phyloP scores from a whole-genome alignment of 2,888 invertebrate species.

The Selenia dentaria region DNA sequence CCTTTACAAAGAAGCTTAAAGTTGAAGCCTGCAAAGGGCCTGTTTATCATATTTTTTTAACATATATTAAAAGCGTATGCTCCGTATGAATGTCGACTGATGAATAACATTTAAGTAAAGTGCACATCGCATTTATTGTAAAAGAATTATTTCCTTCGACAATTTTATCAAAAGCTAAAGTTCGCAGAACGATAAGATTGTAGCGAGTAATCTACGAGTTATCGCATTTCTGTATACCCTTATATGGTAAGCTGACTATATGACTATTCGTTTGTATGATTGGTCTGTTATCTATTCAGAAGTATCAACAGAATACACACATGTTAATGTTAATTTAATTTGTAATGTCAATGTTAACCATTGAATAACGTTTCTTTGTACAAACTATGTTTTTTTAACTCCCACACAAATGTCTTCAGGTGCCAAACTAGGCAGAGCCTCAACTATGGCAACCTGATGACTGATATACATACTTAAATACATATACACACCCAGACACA shows the following conservation, averaged over 20 bases:
- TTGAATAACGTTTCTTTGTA: too few species aligned
- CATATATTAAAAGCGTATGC: not conserved
- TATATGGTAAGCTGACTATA: conserved; percentile 5
- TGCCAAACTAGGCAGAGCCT: too few species aligned
- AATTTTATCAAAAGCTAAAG: conserved; percentile 16
- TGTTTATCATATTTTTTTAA: not conserved
- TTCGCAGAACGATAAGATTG: conserved; percentile 14
- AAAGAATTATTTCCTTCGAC: conserved; percentile 6
- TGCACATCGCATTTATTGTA: conserved; percentile 12
- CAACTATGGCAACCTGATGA: too few species aligned
- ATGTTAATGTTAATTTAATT: too few species aligned
- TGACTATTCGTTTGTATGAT: too few species aligned
- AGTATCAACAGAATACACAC: too few species aligned
- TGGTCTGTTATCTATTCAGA: too few species aligned
- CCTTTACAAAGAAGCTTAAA: not conserved
- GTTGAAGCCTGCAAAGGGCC: not conserved
- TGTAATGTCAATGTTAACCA: too few species aligned
- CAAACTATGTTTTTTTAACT: too few species aligned
- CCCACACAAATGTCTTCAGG: too few species aligned
- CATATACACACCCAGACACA: too few species aligned
- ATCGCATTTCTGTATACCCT: conserved; percentile 8
- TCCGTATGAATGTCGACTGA: conserved; percentile 3
- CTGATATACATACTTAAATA: too few species aligned
- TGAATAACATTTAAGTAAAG: conserved; percentile 2
- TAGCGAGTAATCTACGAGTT: not conserved